A percentile compares a stretch with the other conserved stretches of the same genome.
Evolutionary conservation across 1,140 invertebrate genomes (phyloP).

Genomic region (Ceratitis capitata): DNA sequence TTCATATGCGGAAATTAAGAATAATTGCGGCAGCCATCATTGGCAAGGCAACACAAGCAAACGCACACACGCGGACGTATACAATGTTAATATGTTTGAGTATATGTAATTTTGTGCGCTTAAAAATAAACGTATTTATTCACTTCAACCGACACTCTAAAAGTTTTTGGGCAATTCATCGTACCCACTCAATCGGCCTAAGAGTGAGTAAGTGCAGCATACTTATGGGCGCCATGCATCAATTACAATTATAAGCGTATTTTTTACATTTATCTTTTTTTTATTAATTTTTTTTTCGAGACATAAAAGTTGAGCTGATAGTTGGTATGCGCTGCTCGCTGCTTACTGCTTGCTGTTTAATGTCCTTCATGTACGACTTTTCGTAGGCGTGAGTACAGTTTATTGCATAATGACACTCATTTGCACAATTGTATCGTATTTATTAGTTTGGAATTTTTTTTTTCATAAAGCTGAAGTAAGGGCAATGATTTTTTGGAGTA

Average conservation of each 20-base stretch:
- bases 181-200: not conserved
- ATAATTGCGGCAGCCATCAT: slow-evolving; percentile 30
- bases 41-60: not conserved
- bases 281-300: not conserved
- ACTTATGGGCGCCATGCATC: not conserved
- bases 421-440: slow-evolving; percentile 17
- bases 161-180: not conserved
- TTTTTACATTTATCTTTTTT: not conserved
- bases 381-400: not conserved
- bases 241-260: not conserved
- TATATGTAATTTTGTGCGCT: not conserved
- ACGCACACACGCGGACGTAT: not conserved
- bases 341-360: not conserved
- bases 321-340: not conserved
- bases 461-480: not conserved
- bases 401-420: not conserved
- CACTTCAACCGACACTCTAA: slow-evolving; percentile 1
- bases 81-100: not conserved
- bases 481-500: too few relatives aligned
- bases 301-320: too few relatives aligned
- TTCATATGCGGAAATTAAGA: slow-evolving; percentile 40
- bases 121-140: too few relatives aligned
- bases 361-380: not conserved
- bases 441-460: not conserved
- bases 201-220: not conserved